Evolutionary conservation across 2,797 vertebrate species (phyloP).

Genomic region (Acipenser ruthenus): DNA sequence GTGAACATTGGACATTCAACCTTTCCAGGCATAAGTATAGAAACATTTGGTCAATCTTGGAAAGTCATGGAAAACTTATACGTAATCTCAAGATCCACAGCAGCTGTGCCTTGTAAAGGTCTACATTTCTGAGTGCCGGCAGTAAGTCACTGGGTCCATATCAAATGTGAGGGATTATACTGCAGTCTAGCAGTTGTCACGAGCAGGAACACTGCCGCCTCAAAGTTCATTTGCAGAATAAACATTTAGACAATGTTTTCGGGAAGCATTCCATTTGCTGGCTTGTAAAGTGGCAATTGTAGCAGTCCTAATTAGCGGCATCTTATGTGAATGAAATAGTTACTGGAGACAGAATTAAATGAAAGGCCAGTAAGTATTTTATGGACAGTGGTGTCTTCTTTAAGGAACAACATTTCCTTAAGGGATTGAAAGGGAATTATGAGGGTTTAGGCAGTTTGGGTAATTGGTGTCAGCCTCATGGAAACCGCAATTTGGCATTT

Average conservation of each 20-base stretch:
- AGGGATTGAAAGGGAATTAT: too few species aligned
- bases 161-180: slow-evolving; percentile 37
- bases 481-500: too few species aligned
- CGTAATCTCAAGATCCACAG: slow-evolving; percentile 29
- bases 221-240: slow-evolving; percentile 6
- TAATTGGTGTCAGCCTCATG: too few species aligned
- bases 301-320: slow-evolving; percentile 7
- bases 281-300: neutral
- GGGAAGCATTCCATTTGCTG: neutral
- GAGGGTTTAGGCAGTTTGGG: too few species aligned
- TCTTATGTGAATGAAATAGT: neutral
- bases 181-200: slow-evolving; percentile 36
- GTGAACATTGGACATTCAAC: neutral
- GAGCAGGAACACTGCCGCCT: slow-evolving; percentile 32
- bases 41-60: slow-evolving; percentile 15
- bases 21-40: neutral
- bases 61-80: slow-evolving; percentile 12
- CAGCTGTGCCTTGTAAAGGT: slow-evolving; percentile 31
- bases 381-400: neutral
- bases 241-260: slow-evolving; percentile 10
- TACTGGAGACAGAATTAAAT: neutral
- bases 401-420: too few species aligned
- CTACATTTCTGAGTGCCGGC: slow-evolving; percentile 6
- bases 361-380: neutral
- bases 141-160: slow-evolving; percentile 16